These are phyloP conservation scores for Saxidomus purpurata DNA, from an alignment of 1,140 invertebrate genomes.

Conservation along the genomic window DNA sequence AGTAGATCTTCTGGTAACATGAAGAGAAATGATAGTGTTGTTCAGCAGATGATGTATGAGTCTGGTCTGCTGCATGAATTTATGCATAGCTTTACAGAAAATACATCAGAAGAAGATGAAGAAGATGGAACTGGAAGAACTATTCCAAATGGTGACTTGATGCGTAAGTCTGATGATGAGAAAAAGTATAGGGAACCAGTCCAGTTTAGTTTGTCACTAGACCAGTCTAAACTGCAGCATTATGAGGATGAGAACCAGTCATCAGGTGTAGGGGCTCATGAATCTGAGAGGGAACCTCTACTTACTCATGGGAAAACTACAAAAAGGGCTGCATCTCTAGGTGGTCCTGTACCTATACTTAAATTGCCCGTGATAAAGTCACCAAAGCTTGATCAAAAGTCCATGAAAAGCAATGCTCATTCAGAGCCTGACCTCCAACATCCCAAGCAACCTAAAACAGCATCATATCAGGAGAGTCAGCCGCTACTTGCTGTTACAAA, in stretches of 20 bases:
- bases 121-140: neutral
- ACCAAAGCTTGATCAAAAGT: neutral
- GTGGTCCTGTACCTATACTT: neutral
- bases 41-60: conserved; percentile 79
- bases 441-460: neutral
- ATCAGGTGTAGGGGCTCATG: neutral
- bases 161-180: neutral
- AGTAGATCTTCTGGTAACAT: conserved; percentile 47
- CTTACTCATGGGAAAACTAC: neutral
- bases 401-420: neutral
- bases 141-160: conserved; percentile 49
- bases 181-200: neutral
- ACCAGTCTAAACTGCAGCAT: neutral
- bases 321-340: neutral
- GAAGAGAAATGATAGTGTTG: conserved; percentile 79
- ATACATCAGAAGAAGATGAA: conserved; percentile 71
- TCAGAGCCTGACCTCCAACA: conserved; percentile 10
- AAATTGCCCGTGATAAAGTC: neutral
- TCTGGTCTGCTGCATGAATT: conserved; percentile 80
- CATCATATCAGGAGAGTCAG: conserved; percentile 13
- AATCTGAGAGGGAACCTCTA: neutral
- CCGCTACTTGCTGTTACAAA: neutral
- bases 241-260: conserved; percentile 8
- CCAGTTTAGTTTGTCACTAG: neutral
- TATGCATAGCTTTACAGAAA: conserved; percentile 79